A percentile compares a stretch with the other conserved stretches of the same genome.
These are phyloP conservation scores for Gadus macrocephalus DNA, from an alignment of 2,113 vertebrate genomes.

Conservation along the genomic window DNA sequence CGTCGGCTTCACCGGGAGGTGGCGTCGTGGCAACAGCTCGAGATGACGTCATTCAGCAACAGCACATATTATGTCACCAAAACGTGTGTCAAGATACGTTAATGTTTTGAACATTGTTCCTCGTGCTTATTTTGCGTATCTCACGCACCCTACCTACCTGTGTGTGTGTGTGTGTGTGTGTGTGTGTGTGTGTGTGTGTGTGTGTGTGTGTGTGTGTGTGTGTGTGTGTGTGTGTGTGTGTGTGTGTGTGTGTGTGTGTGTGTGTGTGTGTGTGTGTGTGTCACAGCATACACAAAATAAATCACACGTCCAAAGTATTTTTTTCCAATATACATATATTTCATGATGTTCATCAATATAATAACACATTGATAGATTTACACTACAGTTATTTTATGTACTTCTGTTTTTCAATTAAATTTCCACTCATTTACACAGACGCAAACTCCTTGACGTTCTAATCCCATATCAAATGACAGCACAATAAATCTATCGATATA, in stretches of 20 bases:
- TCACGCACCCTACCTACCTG: constrained; percentile 9
- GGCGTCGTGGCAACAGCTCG: too few relatives aligned
- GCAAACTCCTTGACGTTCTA: constrained; percentile 61
- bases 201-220: too few relatives aligned
- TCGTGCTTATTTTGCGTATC: too few relatives aligned
- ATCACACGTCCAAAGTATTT: constrained; percentile 47
- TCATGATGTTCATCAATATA: constrained; percentile 81
- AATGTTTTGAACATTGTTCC: too few relatives aligned
- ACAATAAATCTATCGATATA: constrained; percentile 66
- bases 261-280: background rate
- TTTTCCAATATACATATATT: constrained; percentile 79
- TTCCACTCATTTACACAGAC: constrained; percentile 61
- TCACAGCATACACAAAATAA: constrained; percentile 55
- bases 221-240: too few relatives aligned
- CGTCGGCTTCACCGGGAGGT: too few relatives aligned
- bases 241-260: too few relatives aligned
- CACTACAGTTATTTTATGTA: constrained; percentile 79
- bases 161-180: background rate
- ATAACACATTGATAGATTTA: constrained; percentile 82
- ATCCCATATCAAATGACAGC: constrained; percentile 63
- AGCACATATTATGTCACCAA: too few relatives aligned
- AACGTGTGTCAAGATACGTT: too few relatives aligned
- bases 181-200: background rate
- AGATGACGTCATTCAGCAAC: too few relatives aligned
- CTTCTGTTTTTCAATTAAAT: constrained; percentile 68